Conservation (phyloP, 2,888 invertebrate genomes). For the Tenthredo scrophulariae region DNA sequence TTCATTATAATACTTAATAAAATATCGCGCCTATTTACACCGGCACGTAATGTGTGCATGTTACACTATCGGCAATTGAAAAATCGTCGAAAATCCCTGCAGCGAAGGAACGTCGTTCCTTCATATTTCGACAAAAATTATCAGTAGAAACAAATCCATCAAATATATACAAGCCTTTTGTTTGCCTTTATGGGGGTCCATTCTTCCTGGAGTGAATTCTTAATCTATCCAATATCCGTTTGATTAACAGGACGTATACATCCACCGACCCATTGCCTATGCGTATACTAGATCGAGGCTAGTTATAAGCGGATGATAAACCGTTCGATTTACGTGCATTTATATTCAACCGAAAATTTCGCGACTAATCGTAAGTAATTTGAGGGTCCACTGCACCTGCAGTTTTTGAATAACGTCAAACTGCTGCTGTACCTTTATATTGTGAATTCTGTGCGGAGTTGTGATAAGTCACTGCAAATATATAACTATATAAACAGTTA, state of each 20-base stretch:
- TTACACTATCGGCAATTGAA: neutral
- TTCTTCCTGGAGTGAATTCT: constrained; percentile 43
- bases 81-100: neutral
- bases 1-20: neutral
- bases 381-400: neutral
- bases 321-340: constrained; percentile 4
- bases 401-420: neutral
- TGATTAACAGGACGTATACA: constrained; percentile 38
- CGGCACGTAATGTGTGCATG: neutral
- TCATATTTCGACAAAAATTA: neutral
- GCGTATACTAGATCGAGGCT: constrained; percentile 23
- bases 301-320: constrained; percentile 30
- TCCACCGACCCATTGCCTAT: neutral
- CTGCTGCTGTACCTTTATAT: neutral
- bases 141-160: neutral
- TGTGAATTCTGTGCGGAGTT: constrained; percentile 17
- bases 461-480: neutral
- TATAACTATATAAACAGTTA: neutral
- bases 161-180: constrained; percentile 21
- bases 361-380: neutral
- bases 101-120: neutral
- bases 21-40: too few species aligned
- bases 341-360: neutral
- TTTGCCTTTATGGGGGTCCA: constrained; percentile 27
- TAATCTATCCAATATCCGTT: constrained; percentile 50